phyloP scores from a whole-genome alignment of 2,113 vertebrate genomes.

The Planiliza haematocheilus region DNA sequence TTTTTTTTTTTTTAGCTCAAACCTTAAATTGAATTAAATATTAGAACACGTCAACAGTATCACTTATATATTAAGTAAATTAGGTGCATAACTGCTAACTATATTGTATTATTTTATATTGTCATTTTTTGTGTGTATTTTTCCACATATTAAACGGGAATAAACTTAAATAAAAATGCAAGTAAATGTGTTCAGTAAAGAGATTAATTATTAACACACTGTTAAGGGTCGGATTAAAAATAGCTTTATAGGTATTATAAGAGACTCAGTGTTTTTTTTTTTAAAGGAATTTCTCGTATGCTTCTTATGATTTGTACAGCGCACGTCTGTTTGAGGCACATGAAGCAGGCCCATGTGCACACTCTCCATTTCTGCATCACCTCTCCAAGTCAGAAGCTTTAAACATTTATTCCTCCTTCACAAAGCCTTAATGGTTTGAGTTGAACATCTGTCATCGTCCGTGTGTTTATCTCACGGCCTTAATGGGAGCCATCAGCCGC shows the following conservation, averaged over 20 bases:
- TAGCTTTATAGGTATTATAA: neutral
- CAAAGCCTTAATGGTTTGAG: slow-evolving; percentile 57
- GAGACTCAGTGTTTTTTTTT: neutral
- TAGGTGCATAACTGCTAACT: neutral
- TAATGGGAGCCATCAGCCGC: slow-evolving; percentile 69
- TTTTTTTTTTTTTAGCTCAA: neutral
- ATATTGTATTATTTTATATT: neutral
- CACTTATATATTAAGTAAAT: neutral
- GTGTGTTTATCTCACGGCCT: slow-evolving; percentile 65
- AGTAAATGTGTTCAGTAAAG: neutral
- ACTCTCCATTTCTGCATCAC: slow-evolving; percentile 18
- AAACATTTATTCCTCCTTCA: slow-evolving; percentile 41
- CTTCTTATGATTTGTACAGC: neutral
- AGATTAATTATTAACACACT: neutral
- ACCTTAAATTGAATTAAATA: neutral
- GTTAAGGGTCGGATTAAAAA: neutral
- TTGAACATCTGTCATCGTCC: slow-evolving; percentile 72
- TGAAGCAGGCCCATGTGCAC: neutral
- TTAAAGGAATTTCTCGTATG: too few species aligned
- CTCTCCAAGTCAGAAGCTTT: slow-evolving; percentile 42
- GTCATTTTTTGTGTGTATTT: neutral
- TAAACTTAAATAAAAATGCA: neutral
- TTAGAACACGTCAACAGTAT: neutral
- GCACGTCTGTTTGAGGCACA: slow-evolving; percentile 2
- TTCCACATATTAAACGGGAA: neutral